Base-by-base conservation (phyloP, 1,140 invertebrate genomes). In the Drosophila repletoides region DNA sequence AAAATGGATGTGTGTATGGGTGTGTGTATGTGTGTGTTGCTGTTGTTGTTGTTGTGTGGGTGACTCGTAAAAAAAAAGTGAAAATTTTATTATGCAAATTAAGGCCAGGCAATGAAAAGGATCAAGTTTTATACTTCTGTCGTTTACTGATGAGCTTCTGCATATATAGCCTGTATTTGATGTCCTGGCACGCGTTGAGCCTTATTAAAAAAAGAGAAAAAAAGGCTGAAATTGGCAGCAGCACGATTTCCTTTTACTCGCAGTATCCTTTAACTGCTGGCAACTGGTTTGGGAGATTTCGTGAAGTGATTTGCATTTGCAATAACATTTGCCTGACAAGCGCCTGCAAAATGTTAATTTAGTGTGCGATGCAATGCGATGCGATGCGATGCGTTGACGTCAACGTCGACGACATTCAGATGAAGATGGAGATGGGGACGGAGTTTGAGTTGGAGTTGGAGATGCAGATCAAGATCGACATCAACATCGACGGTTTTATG, bases 251-350 rank as follows among this genome's bases (percentile, higher is more conserved):
- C n/a, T n/a, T n/a, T n/a, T n/a, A n/a, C n/a, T n/a, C n/a, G n/a
- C n/a, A n/a, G 29, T 69, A 77, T 84, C 77, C 77, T 84, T 76
- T 53, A 63, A 56, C 59, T n/a, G n/a, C n/a, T 49, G 74, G 45
- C 70, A 83, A 83, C 77, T 79, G 77, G 77, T 81, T 81, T 68
- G 36, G n/a, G n/a, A 38, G 38, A 53, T 29, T 31, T 14, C 21
- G 34, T 38, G 22, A 17, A 12, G 22, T 29, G 66, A 86, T 86
- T 86, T 86, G 80, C 80, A 86, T 86, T 86, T 59, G 75, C 72
- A 86, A 86, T 84, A 86, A 86, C 80, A 84, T 86, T 74, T 72
- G 75, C 64, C 53, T 80, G 80, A 86, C 76, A 80, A 80, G 76
- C 72, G 76, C 76, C 75, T 69, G 70, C 36, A 36, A 86, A 86